phyloP scores from a whole-genome alignment of 2,888 invertebrate species.

The Nesidiocoris tenuis region DNA sequence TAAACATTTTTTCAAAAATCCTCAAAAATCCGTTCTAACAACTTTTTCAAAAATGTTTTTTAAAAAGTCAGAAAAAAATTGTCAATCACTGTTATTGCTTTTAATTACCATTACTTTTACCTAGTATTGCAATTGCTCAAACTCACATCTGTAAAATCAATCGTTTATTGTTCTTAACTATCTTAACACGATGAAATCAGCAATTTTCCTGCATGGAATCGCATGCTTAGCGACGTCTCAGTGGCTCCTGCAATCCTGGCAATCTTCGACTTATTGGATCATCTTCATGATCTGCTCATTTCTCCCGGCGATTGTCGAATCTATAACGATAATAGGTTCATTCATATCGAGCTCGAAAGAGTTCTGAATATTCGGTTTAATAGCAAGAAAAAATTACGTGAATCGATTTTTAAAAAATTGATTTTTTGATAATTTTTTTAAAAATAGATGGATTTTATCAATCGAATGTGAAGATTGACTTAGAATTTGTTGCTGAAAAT shows the following conservation, averaged over 20 bases:
- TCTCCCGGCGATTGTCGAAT: conserved; percentile 43
- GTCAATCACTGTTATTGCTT: no score
- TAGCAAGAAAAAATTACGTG: not conserved
- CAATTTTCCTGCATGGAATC: conserved; percentile 46
- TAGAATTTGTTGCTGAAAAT: not conserved
- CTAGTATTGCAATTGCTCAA: no score
- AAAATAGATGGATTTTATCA: not conserved
- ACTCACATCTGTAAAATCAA: no score
- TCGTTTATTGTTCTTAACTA: no score
- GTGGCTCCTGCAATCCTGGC: conserved; percentile 47
- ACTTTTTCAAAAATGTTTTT: no score
- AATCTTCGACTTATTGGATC: conserved; percentile 45
- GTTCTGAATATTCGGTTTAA: conserved; percentile 14
- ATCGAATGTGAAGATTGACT: not conserved
- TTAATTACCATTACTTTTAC: no score
- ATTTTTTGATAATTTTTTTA: not conserved
- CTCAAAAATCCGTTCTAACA: no score
- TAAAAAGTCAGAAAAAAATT: no score
- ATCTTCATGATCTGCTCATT: conserved; percentile 44
- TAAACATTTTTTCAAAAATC: no score
- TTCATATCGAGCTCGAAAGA: conserved; percentile 40
- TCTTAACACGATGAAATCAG: conserved; percentile 11
- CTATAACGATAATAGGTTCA: conserved; percentile 37
- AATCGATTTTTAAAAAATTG: not conserved
- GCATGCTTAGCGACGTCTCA: conserved; percentile 44